Percentiles rank a stretch among this genome's conserved stretches.
Conservation (phyloP, 2,797 vertebrate genomes). For the Halcyon chelicuti region DNA sequence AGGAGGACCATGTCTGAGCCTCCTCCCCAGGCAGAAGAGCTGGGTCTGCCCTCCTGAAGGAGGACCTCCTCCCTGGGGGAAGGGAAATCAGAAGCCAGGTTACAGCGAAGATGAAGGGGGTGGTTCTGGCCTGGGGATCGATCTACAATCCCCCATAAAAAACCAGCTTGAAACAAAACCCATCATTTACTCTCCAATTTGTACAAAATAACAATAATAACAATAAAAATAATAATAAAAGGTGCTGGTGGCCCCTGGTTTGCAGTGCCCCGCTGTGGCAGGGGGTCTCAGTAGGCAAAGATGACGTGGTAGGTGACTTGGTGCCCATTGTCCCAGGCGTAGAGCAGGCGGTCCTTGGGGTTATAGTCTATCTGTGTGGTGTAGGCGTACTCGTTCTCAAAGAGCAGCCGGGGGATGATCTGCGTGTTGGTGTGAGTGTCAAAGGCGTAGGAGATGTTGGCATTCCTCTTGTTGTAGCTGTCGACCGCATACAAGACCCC, state of each 20-base stretch:
- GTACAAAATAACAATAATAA: slow-evolving; percentile 83
- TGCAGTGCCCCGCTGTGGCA: slow-evolving; percentile 7
- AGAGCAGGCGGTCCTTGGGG: slow-evolving; percentile 93
- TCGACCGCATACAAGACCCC: slow-evolving; percentile 96
- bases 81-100: slow-evolving; percentile 56
- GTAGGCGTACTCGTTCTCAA: slow-evolving; percentile 93
- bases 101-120: slow-evolving; percentile 61
- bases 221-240: slow-evolving; percentile 77
- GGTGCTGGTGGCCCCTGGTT: slow-evolving; percentile 78
- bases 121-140: slow-evolving; percentile 82
- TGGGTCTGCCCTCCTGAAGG: background rate
- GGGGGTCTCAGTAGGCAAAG: slow-evolving; percentile 89
- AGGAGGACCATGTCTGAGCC: background rate
- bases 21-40: background rate
- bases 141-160: slow-evolving; percentile 89
- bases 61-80: background rate
- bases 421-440: slow-evolving; percentile 99
- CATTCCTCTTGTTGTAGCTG: slow-evolving; percentile 88
- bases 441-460: slow-evolving; percentile 95
- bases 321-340: slow-evolving; percentile 97
- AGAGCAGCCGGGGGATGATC: slow-evolving; percentile 92
- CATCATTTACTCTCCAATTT: slow-evolving; percentile 79
- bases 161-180: slow-evolving; percentile 23
- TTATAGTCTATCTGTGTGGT: slow-evolving; percentile 98
- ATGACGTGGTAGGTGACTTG: slow-evolving; percentile 95